Conservation (phyloP, 2,113 vertebrate genomes). For the Archilochus colubris region DNA sequence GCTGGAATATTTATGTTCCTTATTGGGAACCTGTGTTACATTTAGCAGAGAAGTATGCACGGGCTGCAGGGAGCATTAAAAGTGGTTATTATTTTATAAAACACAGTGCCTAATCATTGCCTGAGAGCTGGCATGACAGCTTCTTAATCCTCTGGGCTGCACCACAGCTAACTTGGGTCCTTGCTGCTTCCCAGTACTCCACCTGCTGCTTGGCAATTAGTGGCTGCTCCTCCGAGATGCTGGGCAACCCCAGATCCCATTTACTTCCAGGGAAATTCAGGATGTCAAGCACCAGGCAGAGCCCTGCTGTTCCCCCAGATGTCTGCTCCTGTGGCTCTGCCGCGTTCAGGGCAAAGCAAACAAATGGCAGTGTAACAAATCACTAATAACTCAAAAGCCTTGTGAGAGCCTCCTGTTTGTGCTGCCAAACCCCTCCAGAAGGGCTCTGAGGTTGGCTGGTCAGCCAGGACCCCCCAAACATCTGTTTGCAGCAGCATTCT, state of each 20-base stretch:
- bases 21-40: background rate
- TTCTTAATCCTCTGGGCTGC: constrained; percentile 1
- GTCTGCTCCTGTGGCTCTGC: background rate
- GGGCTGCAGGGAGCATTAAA: background rate
- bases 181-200: too few relatives aligned
- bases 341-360: background rate
- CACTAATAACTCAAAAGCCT: background rate
- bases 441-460: background rate
- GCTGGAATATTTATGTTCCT: background rate
- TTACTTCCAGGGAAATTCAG: background rate
- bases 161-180: background rate
- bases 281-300: background rate
- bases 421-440: background rate
- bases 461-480: background rate
- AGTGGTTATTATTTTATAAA: background rate
- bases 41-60: background rate
- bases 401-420: background rate
- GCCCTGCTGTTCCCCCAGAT: accelerated
- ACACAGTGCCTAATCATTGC: background rate
- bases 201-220: background rate
- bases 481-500: background rate
- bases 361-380: background rate
- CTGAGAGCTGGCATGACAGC: background rate
- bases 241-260: background rate
- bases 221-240: background rate